Base-by-base conservation (phyloP, 1,140 invertebrate species). In the Chionoecetes opilio region DNA sequence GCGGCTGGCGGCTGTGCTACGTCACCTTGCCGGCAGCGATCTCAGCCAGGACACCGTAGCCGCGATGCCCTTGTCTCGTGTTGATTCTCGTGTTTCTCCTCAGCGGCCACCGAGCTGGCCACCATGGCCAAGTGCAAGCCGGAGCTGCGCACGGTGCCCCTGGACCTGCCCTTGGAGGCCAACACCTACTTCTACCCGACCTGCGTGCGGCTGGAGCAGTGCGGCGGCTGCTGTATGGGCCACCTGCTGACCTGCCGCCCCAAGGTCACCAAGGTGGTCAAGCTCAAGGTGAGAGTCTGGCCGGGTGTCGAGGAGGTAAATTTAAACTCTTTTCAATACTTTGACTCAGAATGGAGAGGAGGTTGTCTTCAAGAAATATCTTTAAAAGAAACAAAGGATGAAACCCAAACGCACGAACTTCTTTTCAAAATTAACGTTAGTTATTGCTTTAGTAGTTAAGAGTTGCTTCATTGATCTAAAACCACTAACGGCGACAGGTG, bases 141-240 rank as follows among this genome's bases (percentile, higher is more conserved):
- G 0, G 98, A 98, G 96, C 96, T 97, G 0, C 97, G 97, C 92
- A 97, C 97, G 2, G 96, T 97, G 11, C 97, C 98, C 1, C 97
- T 97, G 84, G 96, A 97, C 34, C 95, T 96, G 14, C 95, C 96
- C 21, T 95, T 95, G 0, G 97, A 98, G 96, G 97, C 97, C 2
- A 97, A 97, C 82, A 96, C 97, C 5, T 96, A 98, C 37, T 98
- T 98, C 94, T 97, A 97, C 95, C 98, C 98, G 0, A 96, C 97
- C 35, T 98, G 98, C 96, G 98, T 98, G 0, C 96, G 98, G 82
- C 97, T 98, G 0, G 98, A 98, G 94, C 97, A 98, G 95, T 98
- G 98, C 96, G 97, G 98, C 17, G 98, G 98, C 3, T 98, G 98
- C 96, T 98, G 98, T 96, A 96, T 97, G 0, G 97, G 98, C 87